Conservation (phyloP, 2,113 vertebrate species). For the Numenius arquata region DNA sequence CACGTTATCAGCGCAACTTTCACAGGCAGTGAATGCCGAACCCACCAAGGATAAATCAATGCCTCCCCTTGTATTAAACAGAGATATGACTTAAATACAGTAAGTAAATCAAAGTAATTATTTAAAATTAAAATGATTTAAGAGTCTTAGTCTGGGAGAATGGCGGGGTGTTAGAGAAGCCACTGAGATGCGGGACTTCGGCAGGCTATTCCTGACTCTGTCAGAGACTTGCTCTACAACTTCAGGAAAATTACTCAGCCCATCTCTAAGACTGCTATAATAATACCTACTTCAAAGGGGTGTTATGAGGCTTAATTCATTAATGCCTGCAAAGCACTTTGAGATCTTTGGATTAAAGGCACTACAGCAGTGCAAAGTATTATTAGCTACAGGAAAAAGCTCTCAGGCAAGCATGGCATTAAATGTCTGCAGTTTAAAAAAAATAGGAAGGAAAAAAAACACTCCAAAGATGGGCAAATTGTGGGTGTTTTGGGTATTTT, state of each 20-base stretch:
- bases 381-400: conserved; percentile 58
- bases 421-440: conserved; percentile 1
- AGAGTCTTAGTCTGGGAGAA: conserved; percentile 12
- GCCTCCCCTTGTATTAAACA: conserved; percentile 51
- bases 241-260: conserved; percentile 57
- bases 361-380: conserved; percentile 42
- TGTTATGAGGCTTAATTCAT: conserved; percentile 64
- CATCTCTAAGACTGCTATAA: conserved; percentile 51
- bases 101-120: conserved; percentile 68
- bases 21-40: conserved; percentile 25
- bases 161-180: background rate
- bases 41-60: conserved; percentile 48
- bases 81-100: conserved; percentile 53
- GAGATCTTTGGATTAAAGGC: conserved; percentile 64
- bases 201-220: conserved; percentile 42
- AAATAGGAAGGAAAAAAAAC: background rate
- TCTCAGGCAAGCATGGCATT: conserved; percentile 41
- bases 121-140: conserved; percentile 66
- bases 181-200: background rate
- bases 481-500: background rate
- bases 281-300: conserved; percentile 66
- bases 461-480: background rate
- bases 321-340: conserved; percentile 63
- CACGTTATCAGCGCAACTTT: background rate
- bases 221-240: conserved; percentile 48